Conservation (phyloP, 2,888 invertebrate species). For the Calameuta idolon region DNA sequence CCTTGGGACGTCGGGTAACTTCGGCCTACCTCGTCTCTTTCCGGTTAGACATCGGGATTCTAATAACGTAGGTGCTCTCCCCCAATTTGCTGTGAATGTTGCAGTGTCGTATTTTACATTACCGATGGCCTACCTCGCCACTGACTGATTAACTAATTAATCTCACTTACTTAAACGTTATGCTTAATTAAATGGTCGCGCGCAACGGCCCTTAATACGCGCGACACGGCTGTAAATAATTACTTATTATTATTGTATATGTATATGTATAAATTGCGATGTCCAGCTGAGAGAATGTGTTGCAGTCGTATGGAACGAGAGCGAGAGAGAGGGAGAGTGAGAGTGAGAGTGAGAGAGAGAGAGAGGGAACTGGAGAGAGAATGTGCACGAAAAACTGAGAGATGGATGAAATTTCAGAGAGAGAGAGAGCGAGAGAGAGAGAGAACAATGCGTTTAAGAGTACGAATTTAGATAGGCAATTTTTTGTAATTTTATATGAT, state of each 20-base stretch:
- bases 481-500: slow-evolving; percentile 68
- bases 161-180: slow-evolving; percentile 46
- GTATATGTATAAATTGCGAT: slow-evolving; percentile 36
- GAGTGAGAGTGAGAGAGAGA: slow-evolving; percentile 10
- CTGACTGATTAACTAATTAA: slow-evolving; percentile 44
- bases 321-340: slow-evolving; percentile 15
- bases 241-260: slow-evolving; percentile 31
- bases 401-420: slow-evolving; percentile 31
- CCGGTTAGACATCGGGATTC: not conserved
- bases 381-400: slow-evolving; percentile 19
- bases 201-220: slow-evolving; percentile 18
- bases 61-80: slow-evolving; percentile 3
- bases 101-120: slow-evolving; percentile 37
- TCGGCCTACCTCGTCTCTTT: not conserved
- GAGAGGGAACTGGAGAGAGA: slow-evolving; percentile 10
- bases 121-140: slow-evolving; percentile 59
- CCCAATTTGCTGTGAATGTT: slow-evolving; percentile 23
- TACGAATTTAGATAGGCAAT: slow-evolving; percentile 58
- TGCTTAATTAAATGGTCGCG: slow-evolving; percentile 44
- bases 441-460: slow-evolving; percentile 9
- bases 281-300: not conserved
- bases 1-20: not conserved
- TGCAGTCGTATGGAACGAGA: slow-evolving; percentile 32
- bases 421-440: too few relatives aligned
- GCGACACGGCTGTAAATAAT: slow-evolving; percentile 41